Percentiles rank a stretch among this genome's conserved stretches.
Evolutionary conservation across 2,113 vertebrate species (phyloP).

Genomic region (Mobula birostris): DNA sequence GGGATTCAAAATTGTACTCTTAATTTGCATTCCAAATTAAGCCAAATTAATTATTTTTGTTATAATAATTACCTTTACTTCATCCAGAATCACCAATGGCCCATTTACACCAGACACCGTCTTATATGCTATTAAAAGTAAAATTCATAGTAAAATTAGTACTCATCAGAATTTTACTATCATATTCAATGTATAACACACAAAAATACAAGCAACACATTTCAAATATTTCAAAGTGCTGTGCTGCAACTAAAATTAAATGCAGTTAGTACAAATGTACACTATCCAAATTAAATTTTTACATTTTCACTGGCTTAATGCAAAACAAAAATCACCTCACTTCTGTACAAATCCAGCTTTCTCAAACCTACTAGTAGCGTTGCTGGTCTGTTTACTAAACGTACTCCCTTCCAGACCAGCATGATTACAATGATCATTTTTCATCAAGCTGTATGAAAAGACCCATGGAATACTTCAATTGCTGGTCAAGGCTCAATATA

Average conservation of each 20-base stretch:
- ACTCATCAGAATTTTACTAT: neutral
- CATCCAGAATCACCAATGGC: conserved; percentile 69
- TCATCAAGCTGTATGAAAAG: neutral
- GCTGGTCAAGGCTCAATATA: neutral
- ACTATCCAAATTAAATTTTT: neutral
- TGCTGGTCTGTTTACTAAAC: conserved; percentile 26
- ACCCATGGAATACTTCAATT: conserved; percentile 6
- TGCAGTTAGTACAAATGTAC: neutral
- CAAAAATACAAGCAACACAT: neutral
- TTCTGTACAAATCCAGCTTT: neutral
- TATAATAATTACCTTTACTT: conserved; percentile 61
- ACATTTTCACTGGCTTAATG: neutral
- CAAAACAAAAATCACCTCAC: neutral
- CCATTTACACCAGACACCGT: conserved; percentile 70
- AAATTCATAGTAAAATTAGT: conserved; percentile 35
- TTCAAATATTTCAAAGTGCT: neutral
- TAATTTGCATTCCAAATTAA: neutral
- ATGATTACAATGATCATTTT: neutral
- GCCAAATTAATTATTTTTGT: neutral
- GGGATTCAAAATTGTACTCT: neutral
- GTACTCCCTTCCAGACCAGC: neutral
- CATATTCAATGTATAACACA: neutral
- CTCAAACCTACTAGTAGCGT: neutral
- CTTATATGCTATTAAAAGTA: conserved; percentile 58
- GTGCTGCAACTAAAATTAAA: neutral